These are phyloP conservation scores for Chironomus tepperi DNA, from an alignment of 1,140 invertebrate genomes.

Conservation along the genomic window DNA sequence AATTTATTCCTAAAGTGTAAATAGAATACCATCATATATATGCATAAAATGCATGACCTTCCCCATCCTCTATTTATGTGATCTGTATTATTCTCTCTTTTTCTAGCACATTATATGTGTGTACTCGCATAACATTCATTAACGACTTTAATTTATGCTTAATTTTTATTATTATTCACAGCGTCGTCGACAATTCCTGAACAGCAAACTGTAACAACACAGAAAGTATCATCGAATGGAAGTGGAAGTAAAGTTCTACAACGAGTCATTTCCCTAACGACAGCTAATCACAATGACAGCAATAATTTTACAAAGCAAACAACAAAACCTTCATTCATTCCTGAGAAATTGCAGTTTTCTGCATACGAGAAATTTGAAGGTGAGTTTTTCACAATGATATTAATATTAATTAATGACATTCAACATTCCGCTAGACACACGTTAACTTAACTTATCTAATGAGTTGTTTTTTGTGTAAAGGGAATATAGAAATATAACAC, in stretches of 20 bases:
- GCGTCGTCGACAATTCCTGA: background rate
- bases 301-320: background rate
- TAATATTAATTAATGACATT: background rate
- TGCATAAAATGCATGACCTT: background rate
- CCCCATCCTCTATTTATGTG: background rate
- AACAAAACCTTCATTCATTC: slow-evolving; percentile 38
- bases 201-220: background rate
- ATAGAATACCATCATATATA: background rate
- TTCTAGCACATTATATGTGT: background rate
- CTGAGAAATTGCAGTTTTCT: slow-evolving; percentile 74
- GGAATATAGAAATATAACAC: too few species aligned
- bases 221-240: background rate
- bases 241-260: slow-evolving; percentile 4
- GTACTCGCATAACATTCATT: too few species aligned
- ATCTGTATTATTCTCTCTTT: background rate
- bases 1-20: background rate
- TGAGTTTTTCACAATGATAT: slow-evolving; percentile 39
- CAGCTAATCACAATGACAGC: slow-evolving; percentile 2
- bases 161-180: background rate
- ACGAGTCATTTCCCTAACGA: background rate
- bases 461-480: too few species aligned
- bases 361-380: slow-evolving; percentile 84
- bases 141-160: background rate
- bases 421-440: too few species aligned
- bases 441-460: too few species aligned